A percentile compares a stretch with the other conserved stretches of the same genome.
Evolutionary conservation across 2,113 vertebrate species (phyloP).

Genomic region (Holacanthus passer): DNA sequence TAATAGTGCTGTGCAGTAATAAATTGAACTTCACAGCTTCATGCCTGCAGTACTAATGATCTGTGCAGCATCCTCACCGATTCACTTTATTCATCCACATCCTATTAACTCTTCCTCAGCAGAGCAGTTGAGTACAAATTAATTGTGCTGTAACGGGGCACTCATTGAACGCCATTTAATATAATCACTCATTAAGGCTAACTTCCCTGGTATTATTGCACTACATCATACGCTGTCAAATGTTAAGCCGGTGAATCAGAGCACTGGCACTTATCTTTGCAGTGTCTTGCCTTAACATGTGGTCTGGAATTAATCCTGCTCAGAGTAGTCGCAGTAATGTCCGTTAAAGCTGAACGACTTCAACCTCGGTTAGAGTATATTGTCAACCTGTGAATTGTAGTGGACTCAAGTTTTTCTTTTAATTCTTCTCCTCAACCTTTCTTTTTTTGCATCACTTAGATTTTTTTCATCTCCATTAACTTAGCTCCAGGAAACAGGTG

Average conservation of each 20-base stretch:
- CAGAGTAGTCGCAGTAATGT: neutral
- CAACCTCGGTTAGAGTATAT: neutral
- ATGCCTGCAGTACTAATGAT: slow-evolving; percentile 38
- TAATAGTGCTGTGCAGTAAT: neutral
- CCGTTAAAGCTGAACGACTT: neutral
- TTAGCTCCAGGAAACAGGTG: neutral
- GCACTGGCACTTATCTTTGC: neutral
- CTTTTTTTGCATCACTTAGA: neutral
- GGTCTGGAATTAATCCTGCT: neutral
- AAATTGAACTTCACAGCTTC: neutral
- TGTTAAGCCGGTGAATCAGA: slow-evolving; percentile 9
- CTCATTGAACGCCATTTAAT: slow-evolving; percentile 39
- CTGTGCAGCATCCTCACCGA: slow-evolving; percentile 31
- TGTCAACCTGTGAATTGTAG: neutral
- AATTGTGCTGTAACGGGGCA: slow-evolving; percentile 34
- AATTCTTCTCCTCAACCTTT: neutral
- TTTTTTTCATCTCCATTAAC: neutral
- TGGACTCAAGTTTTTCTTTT: neutral
- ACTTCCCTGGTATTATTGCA: neutral
- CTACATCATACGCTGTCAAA: slow-evolving; percentile 21
- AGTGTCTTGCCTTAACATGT: slow-evolving; percentile 11
- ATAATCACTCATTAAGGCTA: slow-evolving; percentile 46
- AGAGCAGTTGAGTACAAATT: slow-evolving; percentile 50
- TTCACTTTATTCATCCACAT: slow-evolving; percentile 43
- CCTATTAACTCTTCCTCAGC: slow-evolving; percentile 49